Base-by-base conservation (phyloP, 2,888 invertebrate species). In the Tineola bisselliella region DNA sequence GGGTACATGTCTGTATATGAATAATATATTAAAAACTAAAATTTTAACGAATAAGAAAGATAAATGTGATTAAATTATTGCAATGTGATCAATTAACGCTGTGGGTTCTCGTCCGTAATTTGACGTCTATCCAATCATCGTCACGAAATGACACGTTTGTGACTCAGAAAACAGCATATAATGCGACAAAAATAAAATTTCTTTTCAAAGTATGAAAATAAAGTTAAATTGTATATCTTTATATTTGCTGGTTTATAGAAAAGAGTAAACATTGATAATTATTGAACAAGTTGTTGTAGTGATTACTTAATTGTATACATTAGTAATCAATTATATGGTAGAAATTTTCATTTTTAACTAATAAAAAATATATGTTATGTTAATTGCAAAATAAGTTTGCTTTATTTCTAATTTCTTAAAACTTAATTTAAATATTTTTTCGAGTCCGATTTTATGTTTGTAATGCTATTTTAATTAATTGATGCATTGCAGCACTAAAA, bases 1-100 rank as follows among this genome's bases (percentile, higher is more conserved):
- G 83, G 83, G 83, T 82, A 83, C 83, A 84, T 84, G 66, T 74
- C 81, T 72, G 66, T 68, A 66, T 66, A 66, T 66, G 68, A 68
- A 71, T 73, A 72, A 70, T 72, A 69, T 68, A 76, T 77, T 72
- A 69, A 74, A 76, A 76, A 71, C 67, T 68, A 70, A 68, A 75
- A 78, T 75, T 74, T 68, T 66, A 68, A 70, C 68, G 70, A 72
- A 69, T 72, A 65, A 67, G 68, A 65, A 67, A 69, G 68, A 64
- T 70, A 70, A 71, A 72, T 69, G 71, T 74, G 71, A 71, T 69
- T 66, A 73, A 58, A 73, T 70, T 72, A 62, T 60, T 70, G 74
- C 74, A 79, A 79, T 76, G 78, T 77, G 77, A 69, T 67, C 65
- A 69, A 73, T 70, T 70, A 63, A 62, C 69, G 71, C 69, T 72